Conservation (phyloP, 1,140 invertebrate genomes). For the Arion vulgaris region DNA sequence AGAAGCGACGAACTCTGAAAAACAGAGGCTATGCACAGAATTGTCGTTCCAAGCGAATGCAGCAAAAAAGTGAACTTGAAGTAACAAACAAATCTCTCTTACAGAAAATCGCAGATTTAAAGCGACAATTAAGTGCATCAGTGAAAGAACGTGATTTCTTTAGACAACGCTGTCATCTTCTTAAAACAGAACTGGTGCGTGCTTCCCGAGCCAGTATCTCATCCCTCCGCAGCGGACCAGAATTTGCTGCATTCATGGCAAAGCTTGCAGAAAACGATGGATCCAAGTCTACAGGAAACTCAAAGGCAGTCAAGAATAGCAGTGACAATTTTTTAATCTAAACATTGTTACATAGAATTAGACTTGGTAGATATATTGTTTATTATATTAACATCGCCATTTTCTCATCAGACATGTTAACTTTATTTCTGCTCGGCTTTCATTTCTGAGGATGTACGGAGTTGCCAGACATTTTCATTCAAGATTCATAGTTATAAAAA, state of each 20-base stretch:
- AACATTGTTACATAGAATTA: not conserved
- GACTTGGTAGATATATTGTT: too few relatives aligned
- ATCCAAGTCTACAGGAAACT: not conserved
- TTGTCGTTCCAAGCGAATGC: constrained; percentile 80
- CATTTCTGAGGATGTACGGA: too few relatives aligned
- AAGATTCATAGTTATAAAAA: too few relatives aligned
- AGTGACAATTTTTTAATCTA: constrained; percentile 41
- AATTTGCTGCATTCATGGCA: constrained; percentile 12
- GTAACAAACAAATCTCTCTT: constrained; percentile 80
- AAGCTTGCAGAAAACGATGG: constrained; percentile 24
- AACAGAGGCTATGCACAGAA: constrained; percentile 99
- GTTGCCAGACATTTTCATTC: too few relatives aligned
- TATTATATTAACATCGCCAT: too few relatives aligned
- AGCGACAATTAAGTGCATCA: constrained; percentile 60
- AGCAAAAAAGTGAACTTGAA: constrained; percentile 78
- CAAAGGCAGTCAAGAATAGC: constrained; percentile 29
- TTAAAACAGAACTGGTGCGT: constrained; percentile 40
- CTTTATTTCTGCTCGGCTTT: too few relatives aligned
- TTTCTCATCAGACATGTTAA: too few relatives aligned
- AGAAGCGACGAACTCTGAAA: constrained; percentile 96
- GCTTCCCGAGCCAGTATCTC: constrained; percentile 1
- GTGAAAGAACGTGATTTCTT: constrained; percentile 66
- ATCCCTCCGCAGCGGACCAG: not conserved
- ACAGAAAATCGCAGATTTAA: constrained; percentile 61
- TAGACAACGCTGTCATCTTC: constrained; percentile 62